Conservation (phyloP, 1,140 invertebrate genomes). For the Meloidogyne floridensis region DNA sequence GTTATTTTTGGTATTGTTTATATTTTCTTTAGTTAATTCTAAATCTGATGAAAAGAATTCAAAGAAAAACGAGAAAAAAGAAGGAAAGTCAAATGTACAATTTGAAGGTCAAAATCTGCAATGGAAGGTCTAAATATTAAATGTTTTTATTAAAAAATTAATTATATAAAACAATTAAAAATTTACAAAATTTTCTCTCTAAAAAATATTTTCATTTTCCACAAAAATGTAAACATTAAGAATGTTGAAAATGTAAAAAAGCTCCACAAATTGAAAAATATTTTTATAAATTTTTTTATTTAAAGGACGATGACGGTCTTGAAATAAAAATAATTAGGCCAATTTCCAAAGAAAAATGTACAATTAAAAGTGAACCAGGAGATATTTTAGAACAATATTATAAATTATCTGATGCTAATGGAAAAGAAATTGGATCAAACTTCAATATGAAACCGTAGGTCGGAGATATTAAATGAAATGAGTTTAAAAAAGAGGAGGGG, state of each 20-base stretch:
- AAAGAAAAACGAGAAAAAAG: slow-evolving; percentile 17
- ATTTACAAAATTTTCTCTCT: no score
- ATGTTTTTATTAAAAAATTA: not conserved
- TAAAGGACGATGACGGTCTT: slow-evolving; percentile 60
- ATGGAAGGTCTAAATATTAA: slow-evolving; percentile 31
- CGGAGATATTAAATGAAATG: not conserved
- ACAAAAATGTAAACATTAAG: no score
- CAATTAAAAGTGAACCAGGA: slow-evolving; percentile 60
- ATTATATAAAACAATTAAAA: no score
- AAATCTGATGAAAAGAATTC: not conserved
- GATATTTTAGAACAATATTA: slow-evolving; percentile 64
- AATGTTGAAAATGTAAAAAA: no score
- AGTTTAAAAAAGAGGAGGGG: not conserved
- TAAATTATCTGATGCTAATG: slow-evolving; percentile 59
- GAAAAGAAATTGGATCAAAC: slow-evolving; percentile 65
- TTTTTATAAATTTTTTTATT: not conserved
- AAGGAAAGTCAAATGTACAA: not conserved
- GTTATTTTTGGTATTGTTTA: not conserved
- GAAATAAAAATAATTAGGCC: slow-evolving; percentile 64
- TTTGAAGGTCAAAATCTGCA: slow-evolving; percentile 50
- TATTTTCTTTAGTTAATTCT: not conserved
- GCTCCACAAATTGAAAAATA: not conserved
- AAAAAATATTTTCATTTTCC: no score
- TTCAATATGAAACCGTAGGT: slow-evolving; percentile 65
- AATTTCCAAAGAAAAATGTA: slow-evolving; percentile 60